Evolutionary conservation across 2,797 vertebrate species (phyloP).

Genomic region (Thripadectes ignobilis): DNA sequence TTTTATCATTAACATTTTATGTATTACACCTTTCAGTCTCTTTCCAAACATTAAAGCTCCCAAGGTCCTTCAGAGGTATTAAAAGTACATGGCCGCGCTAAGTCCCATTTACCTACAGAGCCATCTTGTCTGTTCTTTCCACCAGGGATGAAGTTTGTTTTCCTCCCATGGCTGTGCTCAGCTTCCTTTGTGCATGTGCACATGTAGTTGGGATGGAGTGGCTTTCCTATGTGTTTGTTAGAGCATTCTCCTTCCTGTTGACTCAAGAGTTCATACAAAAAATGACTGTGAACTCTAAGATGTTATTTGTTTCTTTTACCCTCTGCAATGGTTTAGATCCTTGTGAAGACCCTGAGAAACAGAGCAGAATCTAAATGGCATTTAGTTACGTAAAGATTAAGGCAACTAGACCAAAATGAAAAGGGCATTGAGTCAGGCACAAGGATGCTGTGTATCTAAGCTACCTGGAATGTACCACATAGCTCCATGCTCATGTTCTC

Average conservation of each 20-base stretch:
- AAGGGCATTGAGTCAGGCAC: neutral
- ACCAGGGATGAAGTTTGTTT: neutral
- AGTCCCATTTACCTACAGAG: neutral
- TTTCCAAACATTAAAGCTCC: neutral
- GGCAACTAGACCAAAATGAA: neutral
- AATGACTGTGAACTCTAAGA: neutral
- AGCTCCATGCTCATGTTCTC: neutral
- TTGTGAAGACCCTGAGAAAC: neutral
- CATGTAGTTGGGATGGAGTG: neutral
- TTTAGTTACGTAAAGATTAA: neutral
- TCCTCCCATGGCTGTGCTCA: neutral
- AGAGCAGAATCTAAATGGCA: neutral
- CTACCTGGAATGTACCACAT: neutral
- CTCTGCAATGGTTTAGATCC: neutral
- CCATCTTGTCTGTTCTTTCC: neutral
- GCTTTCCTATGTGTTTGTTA: neutral
- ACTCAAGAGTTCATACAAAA: neutral
- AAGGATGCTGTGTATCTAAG: neutral
- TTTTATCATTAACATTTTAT: constrained; percentile 18
- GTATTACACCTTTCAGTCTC: neutral
- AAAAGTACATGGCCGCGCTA: neutral
- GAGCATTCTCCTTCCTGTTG: neutral
- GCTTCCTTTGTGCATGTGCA: neutral
- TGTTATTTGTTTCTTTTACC: neutral
- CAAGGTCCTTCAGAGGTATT: neutral